Conservation (phyloP, 2,888 invertebrate species). For the Plagiodera versicolora region DNA sequence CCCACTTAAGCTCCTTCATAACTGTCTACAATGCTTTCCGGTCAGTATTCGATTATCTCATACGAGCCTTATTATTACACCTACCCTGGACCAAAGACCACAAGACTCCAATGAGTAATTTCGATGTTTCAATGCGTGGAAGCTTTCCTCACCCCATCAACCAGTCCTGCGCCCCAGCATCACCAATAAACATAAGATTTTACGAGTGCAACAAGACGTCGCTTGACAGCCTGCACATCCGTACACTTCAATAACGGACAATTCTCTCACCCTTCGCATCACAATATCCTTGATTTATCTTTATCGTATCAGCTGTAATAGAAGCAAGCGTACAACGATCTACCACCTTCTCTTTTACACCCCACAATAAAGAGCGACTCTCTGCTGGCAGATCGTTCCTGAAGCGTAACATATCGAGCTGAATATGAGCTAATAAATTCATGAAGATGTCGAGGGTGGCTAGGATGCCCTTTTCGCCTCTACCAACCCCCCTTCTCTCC, state of each 20-base stretch:
- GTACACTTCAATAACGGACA: conserved; percentile 1
- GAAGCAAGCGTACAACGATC: not conserved
- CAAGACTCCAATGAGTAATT: too few species aligned
- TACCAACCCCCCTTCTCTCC: not conserved
- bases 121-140: too few species aligned
- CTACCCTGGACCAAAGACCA: too few species aligned
- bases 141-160: too few species aligned
- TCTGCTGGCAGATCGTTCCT: conserved; percentile 7
- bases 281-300: not conserved
- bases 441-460: conserved; percentile 28
- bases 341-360: not conserved
- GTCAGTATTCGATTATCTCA: too few species aligned
- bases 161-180: not conserved
- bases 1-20: too few species aligned
- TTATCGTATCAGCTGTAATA: not conserved
- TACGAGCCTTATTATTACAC: too few species aligned
- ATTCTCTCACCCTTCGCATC: not conserved
- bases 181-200: not conserved
- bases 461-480: conserved; percentile 1
- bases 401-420: conserved; percentile 27
- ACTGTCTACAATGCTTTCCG: too few species aligned
- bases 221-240: not conserved
- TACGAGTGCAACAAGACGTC: not conserved
- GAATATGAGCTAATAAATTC: conserved; percentile 34
- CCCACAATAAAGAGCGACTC: not conserved